Evolutionary conservation across 2,113 vertebrate genomes (phyloP).

Genomic region (Furnarius figulus): DNA sequence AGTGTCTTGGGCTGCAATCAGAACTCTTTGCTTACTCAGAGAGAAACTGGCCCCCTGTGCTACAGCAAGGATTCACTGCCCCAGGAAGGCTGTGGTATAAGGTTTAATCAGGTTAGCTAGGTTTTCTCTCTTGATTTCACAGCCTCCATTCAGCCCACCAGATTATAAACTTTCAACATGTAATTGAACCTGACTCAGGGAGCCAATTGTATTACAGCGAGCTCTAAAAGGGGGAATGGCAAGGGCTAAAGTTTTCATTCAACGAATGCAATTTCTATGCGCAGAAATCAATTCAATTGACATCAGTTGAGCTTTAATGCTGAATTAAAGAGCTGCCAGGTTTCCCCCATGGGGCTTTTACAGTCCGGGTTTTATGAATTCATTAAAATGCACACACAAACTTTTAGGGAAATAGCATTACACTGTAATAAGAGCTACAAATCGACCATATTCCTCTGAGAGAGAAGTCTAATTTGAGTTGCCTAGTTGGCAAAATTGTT

Average conservation of each 20-base stretch:
- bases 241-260: constrained; percentile 67
- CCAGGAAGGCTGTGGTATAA: not conserved
- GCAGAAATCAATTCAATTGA: constrained; percentile 55
- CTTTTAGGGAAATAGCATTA: constrained; percentile 72
- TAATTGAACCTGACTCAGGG: constrained; percentile 66
- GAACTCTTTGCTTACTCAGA: not conserved
- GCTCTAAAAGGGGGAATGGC: constrained; percentile 58
- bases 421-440: constrained; percentile 71
- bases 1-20: not conserved
- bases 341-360: constrained; percentile 61
- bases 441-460: constrained; percentile 69
- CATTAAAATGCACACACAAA: constrained; percentile 73
- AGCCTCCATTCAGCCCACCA: constrained; percentile 59
- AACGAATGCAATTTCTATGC: constrained; percentile 58
- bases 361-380: constrained; percentile 73
- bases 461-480: constrained; percentile 66
- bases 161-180: constrained; percentile 71
- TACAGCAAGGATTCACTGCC: constrained; percentile 3
- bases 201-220: constrained; percentile 69
- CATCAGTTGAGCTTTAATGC: constrained; percentile 68
- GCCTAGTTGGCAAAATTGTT: constrained; percentile 73
- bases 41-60: not conserved
- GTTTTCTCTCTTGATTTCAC: constrained; percentile 72
- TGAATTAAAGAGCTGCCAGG: constrained; percentile 70
- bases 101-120: constrained; percentile 65